Evolutionary conservation across 2,797 vertebrate species (phyloP).

Genomic region (Phoebastria nigripes): DNA sequence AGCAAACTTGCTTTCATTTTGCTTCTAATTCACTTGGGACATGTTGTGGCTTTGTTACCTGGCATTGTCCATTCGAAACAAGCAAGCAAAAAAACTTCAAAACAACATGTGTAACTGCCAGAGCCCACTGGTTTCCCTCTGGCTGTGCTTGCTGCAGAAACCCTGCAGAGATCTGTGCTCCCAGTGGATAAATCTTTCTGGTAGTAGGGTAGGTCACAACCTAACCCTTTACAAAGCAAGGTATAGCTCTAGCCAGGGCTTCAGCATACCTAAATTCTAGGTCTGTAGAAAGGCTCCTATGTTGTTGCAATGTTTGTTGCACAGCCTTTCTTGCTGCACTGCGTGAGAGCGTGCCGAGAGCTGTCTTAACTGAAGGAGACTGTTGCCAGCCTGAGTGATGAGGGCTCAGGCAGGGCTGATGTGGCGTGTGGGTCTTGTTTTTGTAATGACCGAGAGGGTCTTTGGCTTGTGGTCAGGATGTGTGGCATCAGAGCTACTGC

Average conservation of each 20-base stretch:
- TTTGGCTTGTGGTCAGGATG: background rate
- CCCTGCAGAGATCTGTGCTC: background rate
- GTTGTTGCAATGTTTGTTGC: background rate
- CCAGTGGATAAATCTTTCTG: background rate
- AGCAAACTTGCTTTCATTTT: background rate
- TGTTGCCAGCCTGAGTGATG: background rate
- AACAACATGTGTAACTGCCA: background rate
- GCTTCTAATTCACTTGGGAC: background rate
- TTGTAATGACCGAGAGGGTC: background rate
- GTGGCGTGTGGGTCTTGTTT: fast-evolving
- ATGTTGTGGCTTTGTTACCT: background rate
- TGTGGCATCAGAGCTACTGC: background rate
- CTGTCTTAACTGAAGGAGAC: background rate
- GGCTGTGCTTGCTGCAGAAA: background rate
- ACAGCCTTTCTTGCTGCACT: background rate
- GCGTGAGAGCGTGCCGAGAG: fast-evolving
- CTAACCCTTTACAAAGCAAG: background rate
- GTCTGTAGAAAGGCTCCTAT: background rate
- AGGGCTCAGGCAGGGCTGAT: background rate
- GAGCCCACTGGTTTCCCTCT: background rate
- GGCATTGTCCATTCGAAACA: background rate
- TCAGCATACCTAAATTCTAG: background rate
- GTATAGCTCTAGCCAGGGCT: background rate
- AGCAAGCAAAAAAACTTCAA: background rate
- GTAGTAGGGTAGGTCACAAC: background rate